These are phyloP conservation scores for Agriopis marginaria DNA, from an alignment of 2,888 invertebrate species.

Conservation along the genomic window DNA sequence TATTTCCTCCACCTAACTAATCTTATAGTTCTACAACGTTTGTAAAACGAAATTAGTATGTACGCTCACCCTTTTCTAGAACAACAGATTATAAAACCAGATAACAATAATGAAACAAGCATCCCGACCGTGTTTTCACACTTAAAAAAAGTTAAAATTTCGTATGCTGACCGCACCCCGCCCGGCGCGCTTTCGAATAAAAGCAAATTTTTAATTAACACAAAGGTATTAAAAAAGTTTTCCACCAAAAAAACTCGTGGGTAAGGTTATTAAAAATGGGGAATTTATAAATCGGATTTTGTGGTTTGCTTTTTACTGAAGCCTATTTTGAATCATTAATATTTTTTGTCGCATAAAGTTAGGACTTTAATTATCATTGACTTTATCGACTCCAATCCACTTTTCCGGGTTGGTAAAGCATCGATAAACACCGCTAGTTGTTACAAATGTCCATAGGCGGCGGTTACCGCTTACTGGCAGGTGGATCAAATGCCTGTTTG, in stretches of 20 bases:
- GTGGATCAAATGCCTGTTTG: too few species aligned
- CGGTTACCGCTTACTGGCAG: too few species aligned
- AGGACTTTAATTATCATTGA: too few species aligned
- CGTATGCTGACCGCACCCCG: constrained; percentile 62
- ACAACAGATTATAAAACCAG: constrained; percentile 57
- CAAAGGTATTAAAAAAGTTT: constrained; percentile 54
- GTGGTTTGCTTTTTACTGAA: background rate
- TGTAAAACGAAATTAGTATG: background rate
- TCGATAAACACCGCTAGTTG: too few species aligned
- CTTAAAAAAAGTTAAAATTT: constrained; percentile 63
- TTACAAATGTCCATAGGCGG: too few species aligned
- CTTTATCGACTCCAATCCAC: too few species aligned
- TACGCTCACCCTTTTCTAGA: constrained; percentile 23
- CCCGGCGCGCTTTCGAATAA: constrained; percentile 58
- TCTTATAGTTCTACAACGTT: too few species aligned
- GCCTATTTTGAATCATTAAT: background rate
- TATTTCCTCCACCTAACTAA: too few species aligned
- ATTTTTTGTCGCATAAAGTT: too few species aligned
- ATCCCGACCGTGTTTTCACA: constrained; percentile 52
- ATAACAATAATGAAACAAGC: constrained; percentile 58
- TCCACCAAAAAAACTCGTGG: constrained; percentile 32
- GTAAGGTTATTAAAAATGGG: constrained; percentile 32
- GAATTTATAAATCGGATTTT: constrained; percentile 22
- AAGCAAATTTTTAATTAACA: constrained; percentile 70
- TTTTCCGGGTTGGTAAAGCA: too few species aligned